Conservation (phyloP, 2,113 vertebrate genomes). For the Psephotus haematonotus region DNA sequence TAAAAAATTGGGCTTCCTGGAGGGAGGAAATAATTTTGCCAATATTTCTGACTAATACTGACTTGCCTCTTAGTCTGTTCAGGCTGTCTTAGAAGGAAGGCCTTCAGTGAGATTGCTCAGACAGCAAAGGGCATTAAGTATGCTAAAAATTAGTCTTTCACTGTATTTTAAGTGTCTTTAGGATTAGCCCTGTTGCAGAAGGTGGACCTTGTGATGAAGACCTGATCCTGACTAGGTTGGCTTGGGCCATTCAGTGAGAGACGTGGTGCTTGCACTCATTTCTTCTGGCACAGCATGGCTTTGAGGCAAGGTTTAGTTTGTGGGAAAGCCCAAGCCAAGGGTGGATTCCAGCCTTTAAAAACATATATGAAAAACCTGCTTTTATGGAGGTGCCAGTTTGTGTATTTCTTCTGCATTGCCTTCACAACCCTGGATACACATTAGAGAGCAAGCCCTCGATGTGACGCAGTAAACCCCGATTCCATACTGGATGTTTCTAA, state of each 20-base stretch:
- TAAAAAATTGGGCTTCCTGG: background rate
- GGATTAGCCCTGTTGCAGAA: background rate
- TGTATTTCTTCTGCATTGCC: background rate
- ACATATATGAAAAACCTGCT: background rate
- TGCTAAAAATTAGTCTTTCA: background rate
- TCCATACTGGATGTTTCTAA: background rate
- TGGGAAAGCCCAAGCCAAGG: background rate
- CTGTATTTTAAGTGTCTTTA: background rate
- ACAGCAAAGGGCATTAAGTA: background rate
- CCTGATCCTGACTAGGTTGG: background rate
- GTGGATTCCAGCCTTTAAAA: conserved; percentile 5
- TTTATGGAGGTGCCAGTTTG: conserved; percentile 10
- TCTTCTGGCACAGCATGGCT: background rate
- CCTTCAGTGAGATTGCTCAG: background rate
- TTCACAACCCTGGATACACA: background rate
- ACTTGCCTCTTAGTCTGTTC: background rate
- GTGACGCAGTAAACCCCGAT: rapidly evolving
- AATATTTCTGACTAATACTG: background rate
- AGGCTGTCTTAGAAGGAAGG: background rate
- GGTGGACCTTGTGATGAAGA: background rate
- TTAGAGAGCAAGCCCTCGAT: background rate
- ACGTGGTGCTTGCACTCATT: background rate
- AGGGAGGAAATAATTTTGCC: background rate
- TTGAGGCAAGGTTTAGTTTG: background rate
- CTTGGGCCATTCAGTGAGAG: background rate